Conservation (phyloP, 2,888 invertebrate genomes). For the Brachyptera putata region DNA sequence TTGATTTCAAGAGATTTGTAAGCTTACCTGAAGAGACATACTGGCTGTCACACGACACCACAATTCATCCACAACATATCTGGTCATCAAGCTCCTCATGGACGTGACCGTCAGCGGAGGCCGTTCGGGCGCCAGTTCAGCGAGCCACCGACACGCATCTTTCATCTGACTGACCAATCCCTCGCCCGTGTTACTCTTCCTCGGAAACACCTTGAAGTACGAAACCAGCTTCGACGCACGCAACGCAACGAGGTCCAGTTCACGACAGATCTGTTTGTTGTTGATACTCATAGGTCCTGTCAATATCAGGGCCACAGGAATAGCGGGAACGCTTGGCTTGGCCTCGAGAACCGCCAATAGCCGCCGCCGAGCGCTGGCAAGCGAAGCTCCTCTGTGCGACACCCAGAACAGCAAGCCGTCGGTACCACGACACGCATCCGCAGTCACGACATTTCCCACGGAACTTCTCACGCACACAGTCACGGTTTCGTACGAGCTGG, state of each 20-base stretch:
- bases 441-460: not conserved
- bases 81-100: not conserved
- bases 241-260: not conserved
- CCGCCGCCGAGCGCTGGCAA: not conserved
- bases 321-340: not conserved
- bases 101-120: not conserved
- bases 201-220: not conserved
- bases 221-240: not conserved
- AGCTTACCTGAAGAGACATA: too few relatives aligned
- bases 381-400: not conserved
- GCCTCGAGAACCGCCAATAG: not conserved
- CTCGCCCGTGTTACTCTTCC: not conserved
- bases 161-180: conserved; percentile 5
- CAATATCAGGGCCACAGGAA: conserved; percentile 6
- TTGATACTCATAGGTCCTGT: not conserved
- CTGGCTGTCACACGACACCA: too few relatives aligned
- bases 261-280: not conserved
- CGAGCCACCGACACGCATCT: not conserved
- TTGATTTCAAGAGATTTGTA: too few relatives aligned
- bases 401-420: conserved; percentile 6
- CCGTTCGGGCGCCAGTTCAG: not conserved
- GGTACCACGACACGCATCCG: not conserved
- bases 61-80: not conserved
- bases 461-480: not conserved
- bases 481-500: conserved; percentile 1